A percentile compares a stretch with the other conserved stretches of the same genome.
Evolutionary conservation across 2,888 invertebrate species (phyloP).

Genomic region (Caenorhabditis imperialis): DNA sequence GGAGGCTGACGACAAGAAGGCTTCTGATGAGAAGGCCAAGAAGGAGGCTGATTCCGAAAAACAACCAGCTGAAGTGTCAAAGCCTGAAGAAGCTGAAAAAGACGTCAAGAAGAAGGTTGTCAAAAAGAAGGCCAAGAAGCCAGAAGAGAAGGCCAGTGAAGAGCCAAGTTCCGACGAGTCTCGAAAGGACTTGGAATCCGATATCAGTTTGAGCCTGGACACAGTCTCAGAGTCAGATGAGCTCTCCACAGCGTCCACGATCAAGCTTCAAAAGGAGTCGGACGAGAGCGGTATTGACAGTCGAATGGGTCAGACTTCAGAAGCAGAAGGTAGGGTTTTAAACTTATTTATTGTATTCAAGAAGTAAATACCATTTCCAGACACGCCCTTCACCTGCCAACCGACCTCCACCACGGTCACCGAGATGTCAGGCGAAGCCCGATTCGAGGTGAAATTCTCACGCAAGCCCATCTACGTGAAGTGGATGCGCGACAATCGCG

Average conservation of each 20-base stretch:
- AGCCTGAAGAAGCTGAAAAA: background rate
- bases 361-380: conserved; percentile 6
- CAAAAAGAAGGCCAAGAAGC: conserved; percentile 9
- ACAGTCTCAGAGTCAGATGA: conserved; percentile 48
- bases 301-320: conserved; percentile 36
- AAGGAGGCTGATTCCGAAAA: conserved; percentile 8
- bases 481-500: conserved; percentile 47
- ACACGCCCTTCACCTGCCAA: conserved; percentile 33
- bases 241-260: conserved; percentile 31
- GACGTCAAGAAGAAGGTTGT: conserved; percentile 9
- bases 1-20: conserved; percentile 32
- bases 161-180: conserved; percentile 24
- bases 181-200: conserved; percentile 32
- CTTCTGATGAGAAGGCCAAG: conserved; percentile 22
- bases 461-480: conserved; percentile 49
- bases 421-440: conserved; percentile 22
- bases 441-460: conserved; percentile 31
- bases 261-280: conserved; percentile 44
- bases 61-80: no score
- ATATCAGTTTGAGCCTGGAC: conserved; percentile 43
- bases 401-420: conserved; percentile 13
- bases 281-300: conserved; percentile 54
- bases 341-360: background rate
- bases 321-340: conserved; percentile 26
- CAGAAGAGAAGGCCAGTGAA: conserved; percentile 10